These are phyloP conservation scores for Cheilosia vulpina DNA, from an alignment of 2,888 invertebrate genomes.

Conservation along the genomic window DNA sequence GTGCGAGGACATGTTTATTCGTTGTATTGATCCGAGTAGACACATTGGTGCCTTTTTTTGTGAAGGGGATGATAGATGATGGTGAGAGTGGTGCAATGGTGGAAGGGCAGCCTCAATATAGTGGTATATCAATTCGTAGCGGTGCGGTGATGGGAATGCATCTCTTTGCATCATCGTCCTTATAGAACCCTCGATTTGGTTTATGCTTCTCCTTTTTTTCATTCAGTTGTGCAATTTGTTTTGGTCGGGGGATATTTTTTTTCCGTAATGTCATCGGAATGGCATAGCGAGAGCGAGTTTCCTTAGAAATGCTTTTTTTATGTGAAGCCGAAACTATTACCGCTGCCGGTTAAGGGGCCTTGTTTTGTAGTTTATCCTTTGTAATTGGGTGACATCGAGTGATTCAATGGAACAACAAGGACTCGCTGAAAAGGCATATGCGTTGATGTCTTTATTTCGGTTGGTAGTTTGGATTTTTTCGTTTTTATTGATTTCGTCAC, in stretches of 20 bases:
- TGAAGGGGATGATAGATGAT: slow-evolving; percentile 71
- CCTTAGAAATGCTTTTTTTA: slow-evolving; percentile 34
- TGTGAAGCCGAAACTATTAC: slow-evolving; percentile 39
- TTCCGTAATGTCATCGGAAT: slow-evolving; percentile 43
- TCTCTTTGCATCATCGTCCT: slow-evolving; percentile 27
- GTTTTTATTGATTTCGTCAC: slow-evolving; percentile 35
- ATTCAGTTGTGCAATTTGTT: slow-evolving; percentile 72
- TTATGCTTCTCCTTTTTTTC: slow-evolving; percentile 27
- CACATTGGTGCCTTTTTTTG: slow-evolving; percentile 65
- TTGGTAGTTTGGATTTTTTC: slow-evolving; percentile 33
- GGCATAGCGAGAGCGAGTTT: slow-evolving; percentile 4
- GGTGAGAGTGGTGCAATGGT: slow-evolving; percentile 6
- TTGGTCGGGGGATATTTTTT: slow-evolving; percentile 61
- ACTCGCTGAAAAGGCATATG: slow-evolving; percentile 29
- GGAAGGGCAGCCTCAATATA: slow-evolving; percentile 67
- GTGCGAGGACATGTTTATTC: slow-evolving; percentile 39
- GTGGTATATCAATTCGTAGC: slow-evolving; percentile 73
- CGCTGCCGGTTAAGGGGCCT: slow-evolving; percentile 49
- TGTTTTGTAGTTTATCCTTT: slow-evolving; percentile 64
- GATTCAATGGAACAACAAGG: slow-evolving; percentile 52
- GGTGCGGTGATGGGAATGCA: slow-evolving; percentile 66
- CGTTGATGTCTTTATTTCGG: slow-evolving; percentile 55
- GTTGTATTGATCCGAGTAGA: slow-evolving; percentile 51
- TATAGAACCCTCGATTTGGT: slow-evolving; percentile 22
- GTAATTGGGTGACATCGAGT: slow-evolving; percentile 72